Evolutionary conservation across 2,113 vertebrate species (phyloP), one percentile per base, ranked within the genome.

Genomic region (Pteruthius melanotis): DNA sequence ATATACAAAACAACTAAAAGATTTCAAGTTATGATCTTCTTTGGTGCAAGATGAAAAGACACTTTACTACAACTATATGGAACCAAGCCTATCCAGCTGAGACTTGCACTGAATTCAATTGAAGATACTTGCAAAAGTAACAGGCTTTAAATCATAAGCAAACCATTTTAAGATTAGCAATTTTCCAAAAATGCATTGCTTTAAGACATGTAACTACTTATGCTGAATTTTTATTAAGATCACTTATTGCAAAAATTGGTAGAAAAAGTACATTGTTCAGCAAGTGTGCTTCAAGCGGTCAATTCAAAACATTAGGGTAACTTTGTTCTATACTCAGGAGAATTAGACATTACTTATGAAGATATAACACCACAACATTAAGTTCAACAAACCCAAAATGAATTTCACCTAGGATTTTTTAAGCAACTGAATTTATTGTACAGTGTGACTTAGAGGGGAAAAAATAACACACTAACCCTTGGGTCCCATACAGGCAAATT

Each of bases 401-500:
- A 92, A 66, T 56, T 87, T 93, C 95, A 95, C 88, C 91, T 94
- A 87, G n/a, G 63, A 93, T 80, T 87, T 86, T 92, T 95, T 95
- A 98, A 91, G 95, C 93, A 98, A 94, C 72, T 66, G 42, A 93
- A 91, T 97, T 97, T 95, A 98, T 95, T 96, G 94, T 82, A 98
- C 95, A 98, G 84, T 91, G 97, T 94, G 96, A 98, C 97, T 98
- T 98, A 97, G 95, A 98, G 96, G 98, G 97, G 97, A 97, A 98
- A 98, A 98, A 98, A 98, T 97, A 98, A 97, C 97, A 97, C 97
- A 98, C 97, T 98, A 98, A 99, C 99, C 98, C 98, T 98, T 95
- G 99, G 98, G 97, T 99, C 98, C 99, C 99, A 99, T 65, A 99
- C 98, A 96, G 98, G 99, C 94, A 99, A 98, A 98, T 98, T 98